Evolutionary conservation across 2,888 invertebrate species (phyloP).

Genomic region (Ormyrus rosae): DNA sequence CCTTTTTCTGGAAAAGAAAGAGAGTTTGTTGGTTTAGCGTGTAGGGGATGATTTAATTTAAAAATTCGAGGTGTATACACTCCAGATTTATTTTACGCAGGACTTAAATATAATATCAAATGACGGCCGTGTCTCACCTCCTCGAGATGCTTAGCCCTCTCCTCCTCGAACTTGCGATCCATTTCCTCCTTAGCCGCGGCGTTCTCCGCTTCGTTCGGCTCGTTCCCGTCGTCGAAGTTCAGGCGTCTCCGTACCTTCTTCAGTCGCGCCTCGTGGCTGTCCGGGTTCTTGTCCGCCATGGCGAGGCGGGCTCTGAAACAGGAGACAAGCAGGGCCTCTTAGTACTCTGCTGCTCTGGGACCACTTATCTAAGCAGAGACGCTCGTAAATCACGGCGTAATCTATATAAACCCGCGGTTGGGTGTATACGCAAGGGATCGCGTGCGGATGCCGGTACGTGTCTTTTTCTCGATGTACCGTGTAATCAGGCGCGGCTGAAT

Average conservation of each 20-base stretch:
- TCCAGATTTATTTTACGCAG: not conserved
- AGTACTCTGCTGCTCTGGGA: too few relatives aligned
- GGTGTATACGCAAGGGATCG: too few relatives aligned
- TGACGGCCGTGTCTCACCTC: conserved; percentile 60
- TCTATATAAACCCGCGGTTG: too few relatives aligned
- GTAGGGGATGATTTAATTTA: too few relatives aligned
- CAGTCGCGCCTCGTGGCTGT: conserved; percentile 61
- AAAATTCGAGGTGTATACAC: too few relatives aligned
- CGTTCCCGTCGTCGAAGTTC: conserved; percentile 69
- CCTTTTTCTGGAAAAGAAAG: conserved; percentile 29
- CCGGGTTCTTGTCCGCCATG: conserved; percentile 69
- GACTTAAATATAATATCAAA: not conserved
- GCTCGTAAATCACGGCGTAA: too few relatives aligned
- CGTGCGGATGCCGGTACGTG: too few relatives aligned
- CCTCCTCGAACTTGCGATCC: conserved; percentile 64
- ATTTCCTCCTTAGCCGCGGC: conserved; percentile 62
- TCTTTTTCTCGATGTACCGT: too few relatives aligned
- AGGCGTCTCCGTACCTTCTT: conserved; percentile 75
- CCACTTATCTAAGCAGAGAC: too few relatives aligned
- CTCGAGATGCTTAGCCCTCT: conserved; percentile 61
- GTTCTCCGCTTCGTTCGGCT: conserved; percentile 19
- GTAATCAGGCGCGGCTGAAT: not conserved
- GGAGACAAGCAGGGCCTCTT: conserved; percentile 5
- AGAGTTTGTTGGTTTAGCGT: too few relatives aligned
- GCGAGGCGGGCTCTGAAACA: conserved; percentile 68